Base-by-base conservation (phyloP, 1,140 invertebrate genomes). In the Cataglyphis hispanica region DNA sequence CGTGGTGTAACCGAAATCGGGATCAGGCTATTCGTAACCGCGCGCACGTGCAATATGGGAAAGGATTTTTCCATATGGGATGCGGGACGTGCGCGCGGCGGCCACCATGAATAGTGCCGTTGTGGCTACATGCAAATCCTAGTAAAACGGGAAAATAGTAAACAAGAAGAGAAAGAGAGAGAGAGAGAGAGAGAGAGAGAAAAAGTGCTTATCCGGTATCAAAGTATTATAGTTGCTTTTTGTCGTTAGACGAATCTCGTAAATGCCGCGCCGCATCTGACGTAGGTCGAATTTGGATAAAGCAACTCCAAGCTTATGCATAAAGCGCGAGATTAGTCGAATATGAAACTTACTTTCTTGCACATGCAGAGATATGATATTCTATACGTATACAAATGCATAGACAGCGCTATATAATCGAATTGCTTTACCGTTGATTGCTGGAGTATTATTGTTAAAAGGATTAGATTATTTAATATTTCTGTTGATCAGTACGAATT, bases 1-100 rank as follows among this genome's bases (percentile, higher is more conserved):
- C 78, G 67, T 83, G 78, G 67, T 74, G 78, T 74, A 61, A 83
- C 53, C 78, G 40, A 46, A 74, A 83, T 37, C 56, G 78, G 60
- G 78, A 83, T 83, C 78, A 83, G 53, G 78, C 78, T 72, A 74
- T 83, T 83, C 67, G 78, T 83, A 83, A 83, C 78, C 78, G 37
- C 53, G 78, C 67, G 56, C 78, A 83, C 78, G 78, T 83, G 67
- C 78, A 83, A 83, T 74, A 60, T 53, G 78, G 67, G 46, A 83
- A 83, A 83, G 53, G 78, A 83, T 83, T 83, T 83, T 83, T 83
- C 67, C 25, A 83, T 83, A 83, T 60, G 72, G 78, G 37, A 72
- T 61, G 78, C 37, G 37, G 43, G 25, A 83, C 66, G 67, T 83
- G 78, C 50, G 46, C 75, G n/a, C 31, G 4, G 31, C 34, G 63